Percentiles rank a stretch among this genome's conserved stretches.
Conservation (phyloP, 2,888 invertebrate genomes). For the Pantelozetes paolii region DNA sequence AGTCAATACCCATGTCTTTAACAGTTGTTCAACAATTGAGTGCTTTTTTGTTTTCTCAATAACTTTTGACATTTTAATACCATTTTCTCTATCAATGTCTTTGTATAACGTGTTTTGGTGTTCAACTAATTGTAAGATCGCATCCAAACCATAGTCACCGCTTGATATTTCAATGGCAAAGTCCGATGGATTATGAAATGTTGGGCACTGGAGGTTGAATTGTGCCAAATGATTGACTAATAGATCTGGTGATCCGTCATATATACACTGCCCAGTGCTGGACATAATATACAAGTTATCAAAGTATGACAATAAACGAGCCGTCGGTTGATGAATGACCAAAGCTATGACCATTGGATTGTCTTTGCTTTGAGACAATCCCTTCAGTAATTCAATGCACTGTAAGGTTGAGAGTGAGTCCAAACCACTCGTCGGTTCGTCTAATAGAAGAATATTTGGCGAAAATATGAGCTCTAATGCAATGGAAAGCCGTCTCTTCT, state of each 20-base stretch:
- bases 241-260: constrained; percentile 80
- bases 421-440: constrained; percentile 63
- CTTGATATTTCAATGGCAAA: constrained; percentile 89
- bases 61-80: constrained; percentile 36
- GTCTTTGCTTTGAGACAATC: constrained; percentile 60
- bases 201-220: constrained; percentile 80
- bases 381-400: constrained; percentile 72
- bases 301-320: constrained; percentile 77
- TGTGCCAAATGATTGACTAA: constrained; percentile 78
- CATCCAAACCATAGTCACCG: constrained; percentile 67
- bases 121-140: constrained; percentile 37
- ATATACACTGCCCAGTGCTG: constrained; percentile 75
- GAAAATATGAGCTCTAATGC: constrained; percentile 70
- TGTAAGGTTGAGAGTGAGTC: constrained; percentile 83
- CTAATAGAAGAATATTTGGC: constrained; percentile 53
- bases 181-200: constrained; percentile 95
- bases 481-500: constrained; percentile 81
- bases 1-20: constrained; percentile 25
- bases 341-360: constrained; percentile 82
- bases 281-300: constrained; percentile 80
- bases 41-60: constrained; percentile 37
- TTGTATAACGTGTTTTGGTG: neutral
- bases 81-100: neutral
- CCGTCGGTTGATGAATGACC: constrained; percentile 87
- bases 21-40: neutral